Base-by-base conservation (phyloP, 2,797 vertebrate species). In the Rhinogobio ventralis region DNA sequence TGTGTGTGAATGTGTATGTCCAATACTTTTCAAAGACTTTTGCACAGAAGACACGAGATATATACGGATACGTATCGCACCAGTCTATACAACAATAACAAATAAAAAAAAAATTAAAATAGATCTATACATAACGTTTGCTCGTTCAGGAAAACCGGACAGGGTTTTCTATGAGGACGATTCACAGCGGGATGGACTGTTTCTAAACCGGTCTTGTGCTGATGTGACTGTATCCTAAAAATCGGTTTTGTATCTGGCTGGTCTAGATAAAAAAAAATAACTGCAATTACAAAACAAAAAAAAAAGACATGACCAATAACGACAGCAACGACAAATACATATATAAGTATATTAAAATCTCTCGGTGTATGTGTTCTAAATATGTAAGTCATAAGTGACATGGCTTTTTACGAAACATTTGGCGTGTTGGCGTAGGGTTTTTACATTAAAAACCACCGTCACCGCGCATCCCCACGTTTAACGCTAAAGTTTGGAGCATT, bases 191-290 rank as follows among this genome's bases (percentile, higher is more conserved):
- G 90, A 91, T 71, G 91, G 94, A 95, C 92, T 94, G 82, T 94
- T 90, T 94, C 93, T 92, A 92, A 94, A 94, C 93, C 94, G 49
- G 28, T 28, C 20, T 62, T 93, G 94, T 96, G 95, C 96, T 96
- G 94, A 94, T 93, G 94, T 94, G 91, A 94, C 94, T 96, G 93
- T 95, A 94, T 81, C 87, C 88, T 93, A 93, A 93, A 93, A 95
- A 95, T 95, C 94, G 90, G 95, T 95, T 95, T 96, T 95, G 95
- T 97, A 98, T 98, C 97, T 98, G 97, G 97, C 97, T 97, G 97
- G 97, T 95, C 97, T 99, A 96, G 97, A 98, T 97, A 94, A 94
- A 94, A 94, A 87, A 88, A 90, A 93, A 92, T 45, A 19, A 96
- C 96, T n/a, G 23, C 55, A 96, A 96, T 94, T 93, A 93, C 90